A percentile compares a stretch with the other conserved stretches of the same genome.
These are phyloP conservation scores for Prostheceraeus crozeri DNA, from an alignment of 2,888 invertebrate species.

Conservation along the genomic window DNA sequence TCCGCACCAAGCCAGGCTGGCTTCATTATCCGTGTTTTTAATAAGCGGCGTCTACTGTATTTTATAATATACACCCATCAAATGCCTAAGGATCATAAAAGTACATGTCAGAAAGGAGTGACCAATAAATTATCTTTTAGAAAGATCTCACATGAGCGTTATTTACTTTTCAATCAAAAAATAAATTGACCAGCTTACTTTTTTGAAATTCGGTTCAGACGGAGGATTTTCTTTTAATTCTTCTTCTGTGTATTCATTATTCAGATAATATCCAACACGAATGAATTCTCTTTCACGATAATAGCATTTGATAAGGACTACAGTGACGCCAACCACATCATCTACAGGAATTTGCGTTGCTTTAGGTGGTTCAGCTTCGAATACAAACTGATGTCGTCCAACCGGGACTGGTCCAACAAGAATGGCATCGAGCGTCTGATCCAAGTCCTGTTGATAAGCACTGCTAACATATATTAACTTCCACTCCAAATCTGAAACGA, in stretches of 20 bases:
- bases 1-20: too few relatives aligned
- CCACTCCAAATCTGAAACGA: constrained; percentile 82
- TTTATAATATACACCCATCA: too few relatives aligned
- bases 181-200: constrained; percentile 57
- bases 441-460: constrained; percentile 90
- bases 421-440: constrained; percentile 91
- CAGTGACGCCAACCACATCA: constrained; percentile 95
- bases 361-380: constrained; percentile 89
- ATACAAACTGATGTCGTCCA: constrained; percentile 86
- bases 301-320: constrained; percentile 85
- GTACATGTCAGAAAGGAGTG: too few relatives aligned
- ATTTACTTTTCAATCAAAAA: neutral
- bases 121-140: too few relatives aligned
- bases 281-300: constrained; percentile 85
- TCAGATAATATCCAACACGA: constrained; percentile 94
- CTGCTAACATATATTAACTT: constrained; percentile 98
- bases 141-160: too few relatives aligned
- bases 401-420: constrained; percentile 96
- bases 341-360: constrained; percentile 83
- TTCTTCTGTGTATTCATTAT: constrained; percentile 87
- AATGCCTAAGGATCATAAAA: too few relatives aligned
- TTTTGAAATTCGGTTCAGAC: constrained; percentile 81
- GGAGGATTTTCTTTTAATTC: constrained; percentile 90
- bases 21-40: too few relatives aligned
- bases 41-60: too few relatives aligned